Base-by-base conservation (phyloP, 2,797 vertebrate species). In the Anniella stebbinsi region DNA sequence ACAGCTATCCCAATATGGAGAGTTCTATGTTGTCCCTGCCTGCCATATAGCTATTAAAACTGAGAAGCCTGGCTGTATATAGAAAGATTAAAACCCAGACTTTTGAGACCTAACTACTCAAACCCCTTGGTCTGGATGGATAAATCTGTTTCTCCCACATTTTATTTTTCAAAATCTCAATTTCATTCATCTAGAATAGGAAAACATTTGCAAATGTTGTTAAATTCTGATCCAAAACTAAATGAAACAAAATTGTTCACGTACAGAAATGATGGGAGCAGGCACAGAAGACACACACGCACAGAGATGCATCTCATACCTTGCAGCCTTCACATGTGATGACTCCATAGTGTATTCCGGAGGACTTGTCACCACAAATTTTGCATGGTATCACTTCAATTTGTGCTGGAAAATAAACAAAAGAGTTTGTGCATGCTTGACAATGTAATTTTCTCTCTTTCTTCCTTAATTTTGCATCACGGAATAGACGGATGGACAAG, bases 311-410 rank as follows among this genome's bases (percentile, higher is more conserved):
- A 87, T 88, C 75, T 89, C 97, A 95, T 97, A 99, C 99, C 99
- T 99, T 99, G 97, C 99, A 99, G 96, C 99, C 99, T 97, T 99
- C 99, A 95, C 99, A 99, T 2, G 99, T 99, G 96, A 99, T 99
- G 96, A 99, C 99, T 96, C 99, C 99, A 91, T 99, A 99, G 97
- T 99, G 99, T 98, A 99, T 99, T 95, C 99, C 99, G 89, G 99
- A 99, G 94, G 99, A 99, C 96, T 99, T 99, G 98, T 99, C 99
- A 96, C 99, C 99, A 96, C 99, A 99, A 97, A 99, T 99, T 98
- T 99, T 99, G 98, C 99, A 99, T 97, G 99, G 99, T 98, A 99
- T 99, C 95, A 99, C 99, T 99, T 99, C 99, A 96, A 99, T 99
- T 99, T 99, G 99, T 95, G 99, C 99, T 99, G 98, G 94, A 98